phyloP scores from a whole-genome alignment of 2,113 vertebrate species.

The Gopherus flavomarginatus region DNA sequence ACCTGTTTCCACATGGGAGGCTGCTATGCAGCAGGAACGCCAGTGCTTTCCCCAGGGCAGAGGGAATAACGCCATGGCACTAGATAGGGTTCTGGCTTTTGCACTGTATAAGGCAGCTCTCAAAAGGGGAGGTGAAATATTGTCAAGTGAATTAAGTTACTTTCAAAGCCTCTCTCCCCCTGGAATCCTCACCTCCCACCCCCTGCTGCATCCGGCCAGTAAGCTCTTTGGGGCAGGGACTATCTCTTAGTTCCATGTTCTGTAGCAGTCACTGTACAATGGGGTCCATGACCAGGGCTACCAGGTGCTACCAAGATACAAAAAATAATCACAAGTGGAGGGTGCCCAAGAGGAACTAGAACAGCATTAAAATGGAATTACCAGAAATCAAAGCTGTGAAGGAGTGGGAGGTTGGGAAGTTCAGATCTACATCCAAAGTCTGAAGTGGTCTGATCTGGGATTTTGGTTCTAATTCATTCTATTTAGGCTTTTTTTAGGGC shows the following conservation, averaged over 20 bases:
- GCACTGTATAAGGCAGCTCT: fast-evolving
- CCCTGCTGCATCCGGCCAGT: fast-evolving
- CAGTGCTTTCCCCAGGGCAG: fast-evolving
- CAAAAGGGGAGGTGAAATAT: neutral
- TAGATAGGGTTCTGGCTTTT: neutral
- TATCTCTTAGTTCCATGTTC: neutral
- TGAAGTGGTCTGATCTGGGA: neutral
- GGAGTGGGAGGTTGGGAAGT: neutral
- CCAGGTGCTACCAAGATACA: fast-evolving
- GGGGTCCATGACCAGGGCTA: neutral
- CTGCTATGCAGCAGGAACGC: neutral
- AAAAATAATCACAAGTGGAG: neutral
- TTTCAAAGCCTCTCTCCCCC: fast-evolving
- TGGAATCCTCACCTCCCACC: neutral
- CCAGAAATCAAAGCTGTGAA: neutral
- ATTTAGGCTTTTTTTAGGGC: neutral
- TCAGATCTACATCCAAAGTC: neutral
- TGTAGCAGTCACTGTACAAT: neutral
- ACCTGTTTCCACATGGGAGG: neutral
- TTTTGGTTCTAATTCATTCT: neutral
- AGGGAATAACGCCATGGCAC: neutral
- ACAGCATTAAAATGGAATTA: neutral
- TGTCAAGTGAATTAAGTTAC: neutral
- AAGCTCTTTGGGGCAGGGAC: neutral
- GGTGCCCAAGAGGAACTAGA: neutral